Conservation (phyloP, 2,797 vertebrate species). For the Sebastes matsubarae region DNA sequence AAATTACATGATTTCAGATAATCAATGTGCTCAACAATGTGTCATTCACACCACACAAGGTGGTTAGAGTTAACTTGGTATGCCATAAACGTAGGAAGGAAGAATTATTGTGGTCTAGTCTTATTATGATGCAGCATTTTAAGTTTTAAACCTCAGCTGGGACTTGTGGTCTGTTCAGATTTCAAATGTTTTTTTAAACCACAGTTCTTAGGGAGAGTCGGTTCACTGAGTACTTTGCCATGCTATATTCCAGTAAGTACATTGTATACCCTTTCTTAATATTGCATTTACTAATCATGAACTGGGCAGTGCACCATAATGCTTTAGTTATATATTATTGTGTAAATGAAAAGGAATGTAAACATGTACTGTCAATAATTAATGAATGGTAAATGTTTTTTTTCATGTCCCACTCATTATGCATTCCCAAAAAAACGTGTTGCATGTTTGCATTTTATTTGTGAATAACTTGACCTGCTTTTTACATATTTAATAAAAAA, state of each 20-base stretch:
- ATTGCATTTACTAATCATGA: constrained; percentile 92
- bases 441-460: constrained; percentile 99
- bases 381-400: constrained; percentile 93
- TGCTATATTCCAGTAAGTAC: constrained; percentile 86
- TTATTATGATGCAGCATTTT: constrained; percentile 67
- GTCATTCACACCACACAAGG: constrained; percentile 42
- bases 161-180: constrained; percentile 63
- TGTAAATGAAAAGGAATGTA: constrained; percentile 99
- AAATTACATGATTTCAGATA: constrained; percentile 65
- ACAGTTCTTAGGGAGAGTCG: constrained; percentile 77
- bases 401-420: constrained; percentile 89
- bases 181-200: constrained; percentile 69
- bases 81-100: constrained; percentile 59
- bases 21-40: constrained; percentile 63
- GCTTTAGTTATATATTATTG: constrained; percentile 95
- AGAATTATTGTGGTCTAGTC: constrained; percentile 64
- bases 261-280: constrained; percentile 87
- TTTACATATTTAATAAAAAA: constrained; percentile 99
- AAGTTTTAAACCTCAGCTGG: constrained; percentile 64
- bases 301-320: constrained; percentile 88
- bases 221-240: constrained; percentile 82
- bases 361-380: constrained; percentile 98
- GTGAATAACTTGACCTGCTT: constrained; percentile 99
- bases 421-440: constrained; percentile 92
- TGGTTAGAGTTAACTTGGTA: constrained; percentile 57